Conservation (phyloP, 1,140 invertebrate genomes). For the Drosophila bocki region DNA sequence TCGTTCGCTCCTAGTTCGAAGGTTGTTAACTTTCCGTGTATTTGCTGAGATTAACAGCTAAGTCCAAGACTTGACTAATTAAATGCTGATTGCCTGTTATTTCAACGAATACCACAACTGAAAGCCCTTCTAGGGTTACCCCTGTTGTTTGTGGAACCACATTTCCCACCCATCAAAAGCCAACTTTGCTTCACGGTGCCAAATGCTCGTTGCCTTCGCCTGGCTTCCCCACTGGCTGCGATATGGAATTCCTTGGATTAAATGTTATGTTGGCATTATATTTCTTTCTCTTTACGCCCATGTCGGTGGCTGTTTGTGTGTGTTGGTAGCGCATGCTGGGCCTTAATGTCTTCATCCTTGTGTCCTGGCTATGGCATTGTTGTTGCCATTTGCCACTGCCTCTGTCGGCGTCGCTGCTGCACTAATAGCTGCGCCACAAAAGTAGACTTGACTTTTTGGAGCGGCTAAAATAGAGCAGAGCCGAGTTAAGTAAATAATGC, state of each 20-base stretch:
- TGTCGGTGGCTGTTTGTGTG: conserved; percentile 32
- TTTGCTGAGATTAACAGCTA: conserved; percentile 2
- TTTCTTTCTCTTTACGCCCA: conserved; percentile 79
- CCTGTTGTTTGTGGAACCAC: conserved; percentile 6
- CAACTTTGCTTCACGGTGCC: conserved; percentile 61
- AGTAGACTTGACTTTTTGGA: conserved; percentile 79
- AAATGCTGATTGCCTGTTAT: conserved; percentile 6
- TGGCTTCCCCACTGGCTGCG: conserved; percentile 55
- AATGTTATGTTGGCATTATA: conserved; percentile 84
- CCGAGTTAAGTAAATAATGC: conserved; percentile 83
- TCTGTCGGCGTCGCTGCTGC: conserved; percentile 51
- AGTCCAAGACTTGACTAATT: not conserved
- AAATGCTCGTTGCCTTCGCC: conserved; percentile 16
- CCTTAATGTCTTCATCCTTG: conserved; percentile 77
- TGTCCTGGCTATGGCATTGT: conserved; percentile 44
- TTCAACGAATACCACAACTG: conserved; percentile 16
- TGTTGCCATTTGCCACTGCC: conserved; percentile 39
- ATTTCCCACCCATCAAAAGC: conserved; percentile 9
- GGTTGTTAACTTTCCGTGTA: not conserved
- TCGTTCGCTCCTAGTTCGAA: not conserved
- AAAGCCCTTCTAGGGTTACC: conserved; percentile 18
- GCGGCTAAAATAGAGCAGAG: conserved; percentile 79
- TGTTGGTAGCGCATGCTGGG: conserved; percentile 73
- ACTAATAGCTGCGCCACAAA: conserved; percentile 76
- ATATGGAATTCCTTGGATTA: conserved; percentile 83